Base-by-base conservation (phyloP, 2,888 invertebrate genomes). In the Gasteruption jaculator region DNA sequence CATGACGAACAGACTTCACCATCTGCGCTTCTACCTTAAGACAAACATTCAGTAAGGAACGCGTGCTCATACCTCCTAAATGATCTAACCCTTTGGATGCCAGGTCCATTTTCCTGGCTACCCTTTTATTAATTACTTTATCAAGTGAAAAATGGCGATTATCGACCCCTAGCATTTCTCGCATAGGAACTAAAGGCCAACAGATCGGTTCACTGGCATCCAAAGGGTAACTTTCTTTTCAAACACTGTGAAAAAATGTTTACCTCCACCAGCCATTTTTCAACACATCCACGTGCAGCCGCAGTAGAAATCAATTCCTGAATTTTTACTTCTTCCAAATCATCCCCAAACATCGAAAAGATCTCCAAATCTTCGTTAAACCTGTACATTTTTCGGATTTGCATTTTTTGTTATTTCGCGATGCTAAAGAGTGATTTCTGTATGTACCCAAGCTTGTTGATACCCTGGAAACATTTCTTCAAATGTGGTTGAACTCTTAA, bases 381-480 rank as follows among this genome's bases (percentile, higher is more conserved):
- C 37, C 67, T 68, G 18, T 15, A 5, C 22, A 26, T n/a, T n/a
- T n/a, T n/a, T n/a, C n/a, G n/a, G n/a, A n/a, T n/a, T n/a, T n/a
- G n/a, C n/a, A n/a, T n/a, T n/a, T n/a, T n/a, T n/a, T n/a, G n/a
- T 10, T 19, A 12, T 18, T 37, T 12, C 29, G 6, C 5, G 27
- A 16, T 22, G 21, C 26, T n/a, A 21, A n/a, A 11, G 15, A 27
- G 12, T 22, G 5, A 20, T 43, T 2, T n/a, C 14, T 32, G 7
- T 11, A 38, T 19, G 16, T 50, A 67, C 67, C 80, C 76, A 11
- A 91, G 73, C 59, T 78, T 81, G 46, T 82, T 80, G 41, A 91
- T 90, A 33, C 87, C 91, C 73, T 91, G 90, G 66, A 91, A 91
- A 69, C 89, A 90, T 73, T 91, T 91, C 63, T 86, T 85, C 40